phyloP scores from a whole-genome alignment of 1,140 invertebrate genomes.

The Mya arenaria region DNA sequence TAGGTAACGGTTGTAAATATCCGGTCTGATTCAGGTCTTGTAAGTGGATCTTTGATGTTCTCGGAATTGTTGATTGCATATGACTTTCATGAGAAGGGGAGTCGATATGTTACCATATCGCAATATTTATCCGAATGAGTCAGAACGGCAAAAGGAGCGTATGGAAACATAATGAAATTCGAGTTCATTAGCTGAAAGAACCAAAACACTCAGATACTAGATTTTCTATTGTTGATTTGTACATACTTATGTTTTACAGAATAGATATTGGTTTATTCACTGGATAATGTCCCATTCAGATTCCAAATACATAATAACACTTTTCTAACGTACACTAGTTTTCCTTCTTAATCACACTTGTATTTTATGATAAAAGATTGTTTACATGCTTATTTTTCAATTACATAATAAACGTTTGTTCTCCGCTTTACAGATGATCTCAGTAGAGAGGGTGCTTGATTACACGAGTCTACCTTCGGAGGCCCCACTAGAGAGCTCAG shows the following conservation, averaged over 20 bases:
- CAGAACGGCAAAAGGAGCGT: no score
- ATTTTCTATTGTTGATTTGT: not conserved
- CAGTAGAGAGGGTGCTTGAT: slow-evolving; percentile 91
- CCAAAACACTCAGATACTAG: no score
- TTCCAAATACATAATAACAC: not conserved
- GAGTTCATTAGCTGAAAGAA: not conserved
- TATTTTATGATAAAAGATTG: not conserved
- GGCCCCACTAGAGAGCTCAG: slow-evolving; percentile 82
- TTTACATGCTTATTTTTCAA: not conserved
- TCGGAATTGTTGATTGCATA: no score
- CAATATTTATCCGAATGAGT: no score
- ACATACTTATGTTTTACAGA: not conserved
- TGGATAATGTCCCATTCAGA: not conserved
- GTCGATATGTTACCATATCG: no score
- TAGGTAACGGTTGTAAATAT: no score
- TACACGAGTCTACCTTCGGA: slow-evolving; percentile 88
- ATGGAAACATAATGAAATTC: no score
- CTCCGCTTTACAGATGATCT: slow-evolving; percentile 87
- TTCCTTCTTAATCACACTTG: not conserved
- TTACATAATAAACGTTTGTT: not conserved
- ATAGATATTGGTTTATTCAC: not conserved
- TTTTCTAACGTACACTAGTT: not conserved
- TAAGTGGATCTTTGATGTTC: no score
- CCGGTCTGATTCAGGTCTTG: no score
- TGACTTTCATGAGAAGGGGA: no score